Evolutionary conservation across 2,113 vertebrate genomes (phyloP).

Genomic region (Gavialis gangeticus): DNA sequence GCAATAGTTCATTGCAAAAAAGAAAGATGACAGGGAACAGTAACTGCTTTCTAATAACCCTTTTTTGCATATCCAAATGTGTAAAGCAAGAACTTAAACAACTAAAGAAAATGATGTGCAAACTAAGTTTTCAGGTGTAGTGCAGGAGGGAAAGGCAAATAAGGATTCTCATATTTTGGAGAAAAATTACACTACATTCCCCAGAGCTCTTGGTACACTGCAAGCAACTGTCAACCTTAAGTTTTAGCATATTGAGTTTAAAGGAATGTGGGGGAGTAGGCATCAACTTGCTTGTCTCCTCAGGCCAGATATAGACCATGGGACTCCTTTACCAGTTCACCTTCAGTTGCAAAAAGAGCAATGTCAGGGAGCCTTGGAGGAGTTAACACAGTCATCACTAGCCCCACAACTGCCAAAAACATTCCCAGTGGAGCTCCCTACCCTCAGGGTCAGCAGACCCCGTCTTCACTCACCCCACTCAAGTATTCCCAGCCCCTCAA

Average conservation of each 20-base stretch:
- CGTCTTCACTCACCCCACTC: no score
- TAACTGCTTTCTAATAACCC: not conserved
- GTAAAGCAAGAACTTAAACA: not conserved
- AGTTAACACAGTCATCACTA: no score
- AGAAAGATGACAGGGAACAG: not conserved
- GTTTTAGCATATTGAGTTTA: not conserved
- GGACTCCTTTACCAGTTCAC: no score
- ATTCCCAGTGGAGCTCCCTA: no score
- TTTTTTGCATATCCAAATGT: not conserved
- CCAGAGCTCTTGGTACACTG: not conserved
- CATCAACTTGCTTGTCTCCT: no score
- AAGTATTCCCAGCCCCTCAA: no score
- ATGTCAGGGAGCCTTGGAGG: no score
- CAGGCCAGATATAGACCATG: no score
- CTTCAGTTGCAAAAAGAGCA: no score
- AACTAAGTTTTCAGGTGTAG: no score
- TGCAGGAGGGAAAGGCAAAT: not conserved
- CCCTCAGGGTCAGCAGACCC: no score
- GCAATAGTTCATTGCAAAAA: not conserved
- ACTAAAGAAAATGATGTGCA: not conserved
- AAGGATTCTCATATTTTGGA: not conserved
- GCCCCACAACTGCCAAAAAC: no score
- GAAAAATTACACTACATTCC: not conserved
- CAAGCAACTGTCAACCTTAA: not conserved
- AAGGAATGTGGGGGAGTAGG: not conserved